Conservation (phyloP, 2,797 vertebrate species). For the Acropternis orthonyx region DNA sequence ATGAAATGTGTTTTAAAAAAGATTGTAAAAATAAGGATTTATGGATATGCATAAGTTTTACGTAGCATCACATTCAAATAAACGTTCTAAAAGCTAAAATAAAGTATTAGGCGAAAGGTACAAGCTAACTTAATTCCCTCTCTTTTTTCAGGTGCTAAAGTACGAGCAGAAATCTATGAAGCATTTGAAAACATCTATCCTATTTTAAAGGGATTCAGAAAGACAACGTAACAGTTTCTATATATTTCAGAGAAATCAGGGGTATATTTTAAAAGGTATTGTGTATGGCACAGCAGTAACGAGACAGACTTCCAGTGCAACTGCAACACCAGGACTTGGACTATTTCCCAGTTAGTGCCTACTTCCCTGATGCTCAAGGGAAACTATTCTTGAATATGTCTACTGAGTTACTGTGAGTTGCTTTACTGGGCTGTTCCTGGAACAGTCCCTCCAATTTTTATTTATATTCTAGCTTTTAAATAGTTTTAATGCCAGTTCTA, state of each 20-base stretch:
- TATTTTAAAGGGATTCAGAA: constrained; percentile 98
- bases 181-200: constrained; percentile 99
- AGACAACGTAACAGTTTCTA: constrained; percentile 88
- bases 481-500: constrained; percentile 66
- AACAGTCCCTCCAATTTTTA: constrained; percentile 61
- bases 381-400: constrained; percentile 46
- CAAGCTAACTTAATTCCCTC: neutral
- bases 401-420: constrained; percentile 69
- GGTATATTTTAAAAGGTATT: constrained; percentile 57
- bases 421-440: constrained; percentile 53
- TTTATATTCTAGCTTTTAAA: constrained; percentile 78
- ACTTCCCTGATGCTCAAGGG: constrained; percentile 28
- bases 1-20: neutral
- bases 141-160: constrained; percentile 89
- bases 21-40: neutral
- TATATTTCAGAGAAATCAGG: constrained; percentile 3
- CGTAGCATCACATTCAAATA: neutral
- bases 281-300: constrained; percentile 60
- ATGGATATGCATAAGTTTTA: neutral
- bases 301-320: constrained; percentile 31
- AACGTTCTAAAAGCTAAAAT: neutral
- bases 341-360: constrained; percentile 60
- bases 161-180: constrained; percentile 97
- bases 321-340: constrained; percentile 56
- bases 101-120: neutral